Base-by-base conservation (phyloP, 2,113 vertebrate species). In the Oplegnathus fasciatus region DNA sequence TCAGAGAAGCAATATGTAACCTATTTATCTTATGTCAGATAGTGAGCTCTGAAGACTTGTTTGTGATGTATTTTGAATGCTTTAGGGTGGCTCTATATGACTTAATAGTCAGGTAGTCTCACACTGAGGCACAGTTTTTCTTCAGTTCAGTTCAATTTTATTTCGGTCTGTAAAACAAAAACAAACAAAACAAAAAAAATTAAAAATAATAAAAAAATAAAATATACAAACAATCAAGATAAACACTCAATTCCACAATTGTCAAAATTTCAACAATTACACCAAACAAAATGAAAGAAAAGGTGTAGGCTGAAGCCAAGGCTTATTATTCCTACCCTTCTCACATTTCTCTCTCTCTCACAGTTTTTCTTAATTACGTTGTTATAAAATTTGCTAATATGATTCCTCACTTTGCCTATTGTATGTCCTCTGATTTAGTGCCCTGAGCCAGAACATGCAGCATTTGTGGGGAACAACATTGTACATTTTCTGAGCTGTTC, bases 1-100 rank as follows among this genome's bases (percentile, higher is more conserved):
- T 68, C 74, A 0, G 0, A 73, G 42, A 17, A 44, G 10, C 64
- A 75, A 90, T 92, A 34, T 60, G 86, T 93, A 50, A 92, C 89
- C 42, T 66, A 82, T 91, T 91, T 83, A 89, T 86, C 82, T 78
- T 1, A 18, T 5, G 32, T 6, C 24, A 81, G 86, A 91, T 91
- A 89, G 50, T 20, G 26, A 50, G 75, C 60, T n/a, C 50, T 9
- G 17, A 78, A 15, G 57, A 57, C 62, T 10, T 77, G 84, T 68
- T 84, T 72, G 62, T 54, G 32, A 48, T 78, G 64, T 57, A 6
- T 67, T 73, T 83, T 67, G 32, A 79, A 0, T 34, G 20, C 58
- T 68, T 58, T 24, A 40, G 32, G 24, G n/a, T 54, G 48, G 6
- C 20, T 55, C 0, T 26, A 5, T 6, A 46, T 34, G 30, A 58